Conservation (phyloP, 2,888 invertebrate genomes). For the Plagiodera versicolora region DNA sequence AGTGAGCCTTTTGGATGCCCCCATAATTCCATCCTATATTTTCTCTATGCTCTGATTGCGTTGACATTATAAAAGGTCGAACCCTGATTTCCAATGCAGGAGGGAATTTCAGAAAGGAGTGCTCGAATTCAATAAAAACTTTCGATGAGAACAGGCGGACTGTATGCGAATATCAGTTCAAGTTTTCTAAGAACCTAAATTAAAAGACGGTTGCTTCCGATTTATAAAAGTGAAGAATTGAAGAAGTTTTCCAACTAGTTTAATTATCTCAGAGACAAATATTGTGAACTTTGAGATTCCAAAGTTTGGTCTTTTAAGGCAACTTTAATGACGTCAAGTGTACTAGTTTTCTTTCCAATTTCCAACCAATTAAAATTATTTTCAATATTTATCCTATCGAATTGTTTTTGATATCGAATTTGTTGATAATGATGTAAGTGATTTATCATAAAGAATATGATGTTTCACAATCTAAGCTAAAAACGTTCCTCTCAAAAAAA, state of each 20-base stretch:
- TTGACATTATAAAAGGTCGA: conserved; percentile 10
- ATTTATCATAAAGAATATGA: no score
- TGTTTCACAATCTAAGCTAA: no score
- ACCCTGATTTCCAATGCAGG: no score
- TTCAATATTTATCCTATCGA: no score
- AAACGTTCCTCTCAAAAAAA: no score
- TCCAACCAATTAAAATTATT: no score
- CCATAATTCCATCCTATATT: not conserved
- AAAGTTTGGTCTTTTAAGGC: no score
- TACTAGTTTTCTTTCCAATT: no score
- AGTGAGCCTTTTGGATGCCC: not conserved
- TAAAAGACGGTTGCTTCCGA: not conserved
- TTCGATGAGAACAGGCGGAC: not conserved
- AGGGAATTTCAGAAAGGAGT: not conserved
- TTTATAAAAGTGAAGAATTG: conserved; percentile 3
- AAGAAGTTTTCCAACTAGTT: not conserved
- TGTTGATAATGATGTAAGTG: no score
- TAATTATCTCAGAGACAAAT: not conserved
- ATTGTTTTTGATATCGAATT: no score
- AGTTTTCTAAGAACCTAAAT: not conserved
- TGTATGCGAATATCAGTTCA: not conserved
- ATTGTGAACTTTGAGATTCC: no score
- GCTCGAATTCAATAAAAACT: not conserved
- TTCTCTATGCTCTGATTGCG: conserved; percentile 6
- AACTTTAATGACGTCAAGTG: no score